Percentiles rank a stretch among this genome's conserved stretches.
These are phyloP conservation scores for Phyllotreta cruciferae DNA, from an alignment of 2,888 invertebrate genomes.

Conservation along the genomic window DNA sequence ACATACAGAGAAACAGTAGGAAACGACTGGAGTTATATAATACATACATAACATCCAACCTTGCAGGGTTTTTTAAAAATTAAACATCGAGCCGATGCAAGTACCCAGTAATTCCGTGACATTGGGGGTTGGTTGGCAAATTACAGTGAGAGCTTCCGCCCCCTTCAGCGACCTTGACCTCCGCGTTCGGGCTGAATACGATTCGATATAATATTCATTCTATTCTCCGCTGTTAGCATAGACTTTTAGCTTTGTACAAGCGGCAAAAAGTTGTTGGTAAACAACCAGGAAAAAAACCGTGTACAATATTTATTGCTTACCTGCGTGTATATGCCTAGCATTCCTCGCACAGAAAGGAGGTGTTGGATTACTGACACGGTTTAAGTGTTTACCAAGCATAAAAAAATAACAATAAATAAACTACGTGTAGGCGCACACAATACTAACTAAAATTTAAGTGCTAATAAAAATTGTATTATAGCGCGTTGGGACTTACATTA, in stretches of 20 bases:
- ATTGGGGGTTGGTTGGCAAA: conserved; percentile 23
- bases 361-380: conserved; percentile 17
- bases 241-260: conserved; percentile 13
- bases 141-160: conserved; percentile 47
- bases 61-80: too few species aligned
- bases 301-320: conserved; percentile 6
- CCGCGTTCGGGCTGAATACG: conserved; percentile 29
- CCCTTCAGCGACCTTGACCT: conserved; percentile 53
- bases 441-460: not conserved
- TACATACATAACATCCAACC: too few species aligned
- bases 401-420: conserved; percentile 20
- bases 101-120: conserved; percentile 23
- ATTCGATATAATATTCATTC: conserved; percentile 34
- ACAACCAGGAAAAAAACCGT: not conserved
- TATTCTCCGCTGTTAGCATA: conserved; percentile 24
- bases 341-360: conserved; percentile 6
- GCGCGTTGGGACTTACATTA: conserved; percentile 37
- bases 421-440: not conserved
- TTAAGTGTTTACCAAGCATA: conserved; percentile 28
- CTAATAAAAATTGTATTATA: conserved; percentile 15
- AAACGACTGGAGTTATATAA: too few species aligned
- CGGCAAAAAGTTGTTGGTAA: conserved; percentile 22
- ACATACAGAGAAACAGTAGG: too few species aligned
- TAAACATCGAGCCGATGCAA: too few species aligned
- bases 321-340: conserved; percentile 3